Percentiles rank a stretch among this genome's conserved stretches.
phyloP scores from a whole-genome alignment of 2,797 vertebrate genomes.

The Cossypha polioptera region DNA sequence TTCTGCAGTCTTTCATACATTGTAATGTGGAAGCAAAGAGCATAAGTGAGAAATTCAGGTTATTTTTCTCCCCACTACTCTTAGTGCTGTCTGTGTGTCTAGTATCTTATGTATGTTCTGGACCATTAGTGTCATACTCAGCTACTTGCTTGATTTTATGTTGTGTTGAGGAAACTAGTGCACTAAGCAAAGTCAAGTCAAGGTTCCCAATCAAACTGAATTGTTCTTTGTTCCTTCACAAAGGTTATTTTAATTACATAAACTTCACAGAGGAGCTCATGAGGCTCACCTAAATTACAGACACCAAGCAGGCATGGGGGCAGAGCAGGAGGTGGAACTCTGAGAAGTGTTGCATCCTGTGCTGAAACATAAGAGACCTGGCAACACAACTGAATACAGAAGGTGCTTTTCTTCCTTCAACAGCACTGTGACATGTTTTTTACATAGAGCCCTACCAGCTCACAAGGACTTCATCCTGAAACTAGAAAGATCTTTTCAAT shows the following conservation, averaged over 20 bases:
- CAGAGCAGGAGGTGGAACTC: background rate
- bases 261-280: background rate
- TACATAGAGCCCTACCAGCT: background rate
- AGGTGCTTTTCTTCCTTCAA: background rate
- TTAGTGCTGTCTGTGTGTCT: background rate
- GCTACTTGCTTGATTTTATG: background rate
- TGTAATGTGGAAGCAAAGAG: background rate
- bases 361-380: background rate
- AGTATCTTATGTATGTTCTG: background rate
- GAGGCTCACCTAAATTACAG: slow-evolving; percentile 24
- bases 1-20: background rate
- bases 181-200: background rate
- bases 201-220: background rate
- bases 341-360: background rate
- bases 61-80: background rate
- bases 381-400: background rate
- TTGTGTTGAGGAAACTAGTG: background rate
- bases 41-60: background rate
- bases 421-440: background rate
- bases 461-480: background rate
- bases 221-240: background rate
- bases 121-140: background rate
- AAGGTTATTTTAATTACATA: slow-evolving; percentile 5
- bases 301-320: background rate
- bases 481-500: background rate